phyloP scores from a whole-genome alignment of 2,113 vertebrate species.

The Phyllostomus hastatus region DNA sequence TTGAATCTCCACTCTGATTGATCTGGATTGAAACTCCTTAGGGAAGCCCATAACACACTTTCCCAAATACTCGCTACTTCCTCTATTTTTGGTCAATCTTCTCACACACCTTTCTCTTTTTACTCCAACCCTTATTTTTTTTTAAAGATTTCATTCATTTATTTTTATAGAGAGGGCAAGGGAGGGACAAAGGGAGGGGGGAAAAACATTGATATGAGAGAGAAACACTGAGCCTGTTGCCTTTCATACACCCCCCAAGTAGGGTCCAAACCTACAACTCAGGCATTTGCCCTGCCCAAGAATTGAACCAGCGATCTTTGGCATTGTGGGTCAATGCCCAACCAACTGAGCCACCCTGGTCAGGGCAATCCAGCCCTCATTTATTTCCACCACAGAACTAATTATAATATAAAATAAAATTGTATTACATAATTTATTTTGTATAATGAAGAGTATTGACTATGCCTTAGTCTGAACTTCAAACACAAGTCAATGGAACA shows the following conservation, averaged over 20 bases:
- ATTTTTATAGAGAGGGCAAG: no score
- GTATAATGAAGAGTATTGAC: background rate
- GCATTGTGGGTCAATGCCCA: no score
- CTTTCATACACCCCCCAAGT: no score
- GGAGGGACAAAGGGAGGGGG: no score
- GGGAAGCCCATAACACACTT: background rate
- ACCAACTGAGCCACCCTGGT: no score
- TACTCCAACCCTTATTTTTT: background rate
- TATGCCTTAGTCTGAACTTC: slow-evolving; percentile 36
- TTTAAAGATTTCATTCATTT: no score
- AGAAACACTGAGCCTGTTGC: no score
- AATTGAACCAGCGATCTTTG: no score
- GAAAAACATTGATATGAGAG: no score
- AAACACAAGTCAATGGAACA: slow-evolving; percentile 11
- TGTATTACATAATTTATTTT: background rate
- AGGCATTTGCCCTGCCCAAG: no score
- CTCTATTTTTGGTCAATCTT: background rate
- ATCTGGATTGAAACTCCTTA: background rate
- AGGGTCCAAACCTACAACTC: no score
- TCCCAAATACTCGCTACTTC: background rate
- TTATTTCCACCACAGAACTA: background rate
- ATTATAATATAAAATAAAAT: background rate
- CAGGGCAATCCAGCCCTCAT: background rate
- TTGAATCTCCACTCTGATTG: background rate
- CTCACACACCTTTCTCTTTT: background rate